A percentile compares a stretch with the other conserved stretches of the same genome.
phyloP scores from a whole-genome alignment of 2,888 invertebrate species.

The Helobdella robusta region DNA sequence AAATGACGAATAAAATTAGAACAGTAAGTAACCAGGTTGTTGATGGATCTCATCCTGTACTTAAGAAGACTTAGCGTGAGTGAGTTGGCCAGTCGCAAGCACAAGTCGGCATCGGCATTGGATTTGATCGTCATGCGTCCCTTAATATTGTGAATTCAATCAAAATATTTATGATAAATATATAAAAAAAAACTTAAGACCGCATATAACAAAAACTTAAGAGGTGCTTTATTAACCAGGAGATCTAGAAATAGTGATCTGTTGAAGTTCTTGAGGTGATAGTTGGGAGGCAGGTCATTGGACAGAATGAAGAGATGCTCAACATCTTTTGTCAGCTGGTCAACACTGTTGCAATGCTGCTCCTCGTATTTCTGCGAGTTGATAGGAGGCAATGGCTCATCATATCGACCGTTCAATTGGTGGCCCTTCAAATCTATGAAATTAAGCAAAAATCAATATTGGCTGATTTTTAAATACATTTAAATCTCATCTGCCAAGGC shows the following conservation, averaged over 20 bases:
- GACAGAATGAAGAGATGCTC: background rate
- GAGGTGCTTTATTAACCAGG: background rate
- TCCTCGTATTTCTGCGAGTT: background rate
- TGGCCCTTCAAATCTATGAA: conserved; percentile 6
- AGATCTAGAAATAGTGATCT: background rate
- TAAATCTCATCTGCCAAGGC: background rate
- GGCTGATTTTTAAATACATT: background rate
- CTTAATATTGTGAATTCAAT: background rate
- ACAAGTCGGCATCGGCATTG: background rate
- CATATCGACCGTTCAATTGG: background rate
- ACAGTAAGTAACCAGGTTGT: too few relatives aligned
- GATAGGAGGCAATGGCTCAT: background rate
- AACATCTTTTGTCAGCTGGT: background rate
- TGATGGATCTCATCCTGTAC: background rate
- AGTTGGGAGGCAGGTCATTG: background rate
- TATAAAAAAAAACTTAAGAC: background rate
- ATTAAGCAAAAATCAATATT: background rate
- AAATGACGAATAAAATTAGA: too few relatives aligned
- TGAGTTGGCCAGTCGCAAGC: conserved; percentile 8
- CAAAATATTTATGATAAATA: too few relatives aligned
- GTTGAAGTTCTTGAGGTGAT: background rate
- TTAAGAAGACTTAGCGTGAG: conserved; percentile 6
- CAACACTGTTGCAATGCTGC: background rate
- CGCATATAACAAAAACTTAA: background rate
- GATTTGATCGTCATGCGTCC: background rate